Conservation (phyloP, 2,888 invertebrate species). For the Lycophotia porphyrea region DNA sequence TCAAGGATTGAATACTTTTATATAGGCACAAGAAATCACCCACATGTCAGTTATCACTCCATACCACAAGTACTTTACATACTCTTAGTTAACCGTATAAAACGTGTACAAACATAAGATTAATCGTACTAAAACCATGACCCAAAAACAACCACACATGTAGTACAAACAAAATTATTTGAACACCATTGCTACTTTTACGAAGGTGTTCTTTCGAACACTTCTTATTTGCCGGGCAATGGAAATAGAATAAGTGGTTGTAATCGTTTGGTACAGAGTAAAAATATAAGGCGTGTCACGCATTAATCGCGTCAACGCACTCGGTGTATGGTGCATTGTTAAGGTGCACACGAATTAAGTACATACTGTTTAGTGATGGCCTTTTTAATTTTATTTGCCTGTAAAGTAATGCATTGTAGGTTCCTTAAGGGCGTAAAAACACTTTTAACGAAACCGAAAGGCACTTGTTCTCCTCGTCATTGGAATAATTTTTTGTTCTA, state of each 20-base stretch:
- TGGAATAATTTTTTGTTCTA: no score
- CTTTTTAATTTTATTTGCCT: slow-evolving; percentile 4
- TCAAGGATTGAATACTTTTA: not conserved
- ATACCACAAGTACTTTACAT: slow-evolving; percentile 11
- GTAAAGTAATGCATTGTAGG: no score
- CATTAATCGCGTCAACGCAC: slow-evolving; percentile 74
- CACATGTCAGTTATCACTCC: slow-evolving; percentile 5
- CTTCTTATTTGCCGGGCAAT: slow-evolving; percentile 11
- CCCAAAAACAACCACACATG: slow-evolving; percentile 30
- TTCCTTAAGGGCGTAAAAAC: no score
- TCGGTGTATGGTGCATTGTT: slow-evolving; percentile 72
- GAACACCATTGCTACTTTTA: slow-evolving; percentile 17
- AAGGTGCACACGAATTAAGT: slow-evolving; percentile 55
- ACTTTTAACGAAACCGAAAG: no score
- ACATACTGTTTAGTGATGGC: slow-evolving; percentile 48
- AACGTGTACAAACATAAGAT: slow-evolving; percentile 54
- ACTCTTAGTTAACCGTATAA: slow-evolving; percentile 22
- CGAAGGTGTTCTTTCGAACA: not conserved
- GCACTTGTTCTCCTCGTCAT: no score
- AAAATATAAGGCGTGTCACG: slow-evolving; percentile 69
- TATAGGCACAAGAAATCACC: not conserved
- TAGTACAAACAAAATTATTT: slow-evolving; percentile 13
- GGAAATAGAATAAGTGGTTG: slow-evolving; percentile 20
- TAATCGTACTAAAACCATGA: slow-evolving; percentile 46
- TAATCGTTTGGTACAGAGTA: slow-evolving; percentile 37